phyloP scores from a whole-genome alignment of 1,140 invertebrate genomes.

The Pinna nobilis region DNA sequence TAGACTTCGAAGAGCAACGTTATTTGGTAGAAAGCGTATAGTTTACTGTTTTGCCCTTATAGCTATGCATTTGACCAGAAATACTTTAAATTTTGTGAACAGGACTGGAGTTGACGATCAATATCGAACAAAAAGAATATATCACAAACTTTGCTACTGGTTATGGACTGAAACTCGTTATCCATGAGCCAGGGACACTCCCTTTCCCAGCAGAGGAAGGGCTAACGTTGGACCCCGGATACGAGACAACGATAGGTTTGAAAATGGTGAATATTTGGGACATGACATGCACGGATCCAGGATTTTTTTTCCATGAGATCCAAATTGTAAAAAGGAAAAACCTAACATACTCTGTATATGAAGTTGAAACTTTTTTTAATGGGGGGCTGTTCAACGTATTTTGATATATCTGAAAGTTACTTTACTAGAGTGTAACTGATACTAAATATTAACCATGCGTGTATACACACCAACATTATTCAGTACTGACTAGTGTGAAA shows the following conservation, averaged over 20 bases:
- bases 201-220: conserved; percentile 46
- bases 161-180: conserved; percentile 45
- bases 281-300: too few species aligned
- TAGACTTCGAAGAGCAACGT: not conserved
- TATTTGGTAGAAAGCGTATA: not conserved
- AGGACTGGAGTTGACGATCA: conserved; percentile 41
- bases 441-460: too few species aligned
- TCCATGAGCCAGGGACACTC: conserved; percentile 45
- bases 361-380: too few species aligned
- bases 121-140: conserved; percentile 44
- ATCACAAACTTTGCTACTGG: conserved; percentile 33
- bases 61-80: not conserved
- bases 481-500: too few species aligned
- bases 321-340: too few species aligned
- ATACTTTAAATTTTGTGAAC: not conserved
- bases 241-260: conserved; percentile 47
- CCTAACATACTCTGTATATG: too few species aligned
- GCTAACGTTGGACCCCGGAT: conserved; percentile 32
- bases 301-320: too few species aligned
- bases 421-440: too few species aligned
- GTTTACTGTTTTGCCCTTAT: not conserved
- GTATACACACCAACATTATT: too few species aligned
- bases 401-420: too few species aligned
- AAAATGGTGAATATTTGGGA: conserved; percentile 24
- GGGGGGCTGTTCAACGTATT: too few species aligned